Percentiles rank a stretch among this genome's conserved stretches.
Conservation (phyloP, 2,113 vertebrate genomes). For the Chionodraco myersi region DNA sequence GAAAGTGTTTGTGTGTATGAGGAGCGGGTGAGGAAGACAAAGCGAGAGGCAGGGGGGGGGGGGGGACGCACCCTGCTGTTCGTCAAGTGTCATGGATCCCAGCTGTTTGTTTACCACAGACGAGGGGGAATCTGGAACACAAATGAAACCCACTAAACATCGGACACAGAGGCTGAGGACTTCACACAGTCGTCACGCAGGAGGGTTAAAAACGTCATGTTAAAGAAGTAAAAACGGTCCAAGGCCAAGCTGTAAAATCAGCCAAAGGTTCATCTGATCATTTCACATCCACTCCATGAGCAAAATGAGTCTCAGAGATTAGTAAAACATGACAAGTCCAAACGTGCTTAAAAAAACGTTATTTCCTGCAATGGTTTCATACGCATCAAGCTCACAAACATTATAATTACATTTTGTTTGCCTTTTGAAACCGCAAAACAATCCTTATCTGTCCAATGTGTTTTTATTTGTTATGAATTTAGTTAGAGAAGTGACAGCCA, state of each 20-base stretch:
- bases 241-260: constrained; percentile 37
- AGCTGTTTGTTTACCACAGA: constrained; percentile 99
- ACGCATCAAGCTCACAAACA: neutral
- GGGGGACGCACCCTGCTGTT: constrained; percentile 95
- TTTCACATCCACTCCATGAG: constrained; percentile 5
- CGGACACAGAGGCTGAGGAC: constrained; percentile 61
- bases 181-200: constrained; percentile 47
- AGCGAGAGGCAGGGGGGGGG: constrained; percentile 67
- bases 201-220: constrained; percentile 45
- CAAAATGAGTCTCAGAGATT: constrained; percentile 35
- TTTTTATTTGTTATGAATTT: neutral
- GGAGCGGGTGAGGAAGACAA: constrained; percentile 29
- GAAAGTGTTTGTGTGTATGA: constrained; percentile 9
- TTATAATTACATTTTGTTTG: neutral
- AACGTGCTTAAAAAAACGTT: constrained; percentile 1
- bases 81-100: constrained; percentile 98
- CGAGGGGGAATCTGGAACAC: constrained; percentile 99
- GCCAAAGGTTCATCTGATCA: constrained; percentile 32
- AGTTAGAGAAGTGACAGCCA: neutral
- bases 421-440: neutral
- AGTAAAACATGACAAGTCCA: constrained; percentile 17
- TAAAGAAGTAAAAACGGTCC: constrained; percentile 18
- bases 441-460: neutral
- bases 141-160: constrained; percentile 91
- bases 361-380: neutral